Base-by-base conservation (phyloP, 2,888 invertebrate species). In the Ceraclea dissimilis region DNA sequence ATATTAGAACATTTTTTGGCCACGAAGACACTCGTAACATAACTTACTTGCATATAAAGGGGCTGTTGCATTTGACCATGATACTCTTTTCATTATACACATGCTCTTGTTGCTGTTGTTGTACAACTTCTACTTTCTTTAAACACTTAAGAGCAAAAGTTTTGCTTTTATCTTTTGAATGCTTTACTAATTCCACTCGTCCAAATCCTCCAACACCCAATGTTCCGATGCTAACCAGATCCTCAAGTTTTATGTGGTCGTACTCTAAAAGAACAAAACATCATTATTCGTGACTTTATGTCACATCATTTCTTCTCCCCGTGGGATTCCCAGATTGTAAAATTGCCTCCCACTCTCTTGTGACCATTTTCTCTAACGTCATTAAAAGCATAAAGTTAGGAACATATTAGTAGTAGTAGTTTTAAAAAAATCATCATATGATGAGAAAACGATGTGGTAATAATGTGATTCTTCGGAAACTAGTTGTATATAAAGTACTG, bases 131-230 rank as follows among this genome's bases (percentile, higher is more conserved):
- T 58, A 87, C 79, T 74, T 94, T 94, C 70, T 91, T 92, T 60
- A 94, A 79, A 66, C 90, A 90, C 73, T 94, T 94, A 59, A 94
- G 74, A 0, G 93, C 94, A 70, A 88, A 93, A 0, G 81, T 81
- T 8, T 77, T 66, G 63, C 79, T 72, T 31, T 72, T 72, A 52
- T 81, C 72, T 1, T 75, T 76, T 51, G 78, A 76, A 66, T 84
- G 81, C 21, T 79, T 78, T 16, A 88, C 88, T 59, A 92, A 75
- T 67, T 91, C 93, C 0, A 94, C 94, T 2, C 93, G 80, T 1
- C 94, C 94, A 67, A 94, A 94, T 1, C 94, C 95, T 2, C 96
- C 96, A 13, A 94, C 88, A 1, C 96, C 96, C 63, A 96, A 78
- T 0, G 93, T 94, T 20, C 88, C 88, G 16, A 92, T 78, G 58